Conservation (phyloP, 2,888 invertebrate genomes). For the Cantharis lateralis region DNA sequence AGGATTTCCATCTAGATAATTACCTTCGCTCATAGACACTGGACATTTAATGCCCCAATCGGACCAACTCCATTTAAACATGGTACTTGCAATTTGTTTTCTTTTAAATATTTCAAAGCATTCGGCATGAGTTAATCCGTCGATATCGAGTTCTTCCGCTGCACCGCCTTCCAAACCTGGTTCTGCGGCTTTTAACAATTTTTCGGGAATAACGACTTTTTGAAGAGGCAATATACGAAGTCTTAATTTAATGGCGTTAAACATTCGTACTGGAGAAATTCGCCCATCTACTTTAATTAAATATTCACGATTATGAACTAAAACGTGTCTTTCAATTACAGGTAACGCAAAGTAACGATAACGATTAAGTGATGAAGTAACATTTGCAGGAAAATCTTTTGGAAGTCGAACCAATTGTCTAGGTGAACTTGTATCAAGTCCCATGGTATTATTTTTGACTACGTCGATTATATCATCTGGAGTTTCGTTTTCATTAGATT, state of each 20-base stretch:
- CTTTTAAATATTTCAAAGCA: slow-evolving; percentile 46
- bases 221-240: slow-evolving; percentile 52
- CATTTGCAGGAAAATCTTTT: slow-evolving; percentile 55
- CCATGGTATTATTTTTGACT: slow-evolving; percentile 28
- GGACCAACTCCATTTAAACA: slow-evolving; percentile 59
- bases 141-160: slow-evolving; percentile 35
- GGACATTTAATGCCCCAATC: slow-evolving; percentile 68
- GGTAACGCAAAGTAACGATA: slow-evolving; percentile 57
- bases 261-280: slow-evolving; percentile 56
- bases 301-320: slow-evolving; percentile 60
- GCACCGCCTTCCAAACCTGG: slow-evolving; percentile 37
- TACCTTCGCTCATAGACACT: slow-evolving; percentile 64
- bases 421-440: slow-evolving; percentile 39
- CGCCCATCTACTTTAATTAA: slow-evolving; percentile 66
- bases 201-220: slow-evolving; percentile 48
- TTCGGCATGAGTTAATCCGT: slow-evolving; percentile 43
- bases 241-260: slow-evolving; percentile 57
- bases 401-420: slow-evolving; percentile 60
- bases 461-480: slow-evolving; percentile 45
- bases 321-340: slow-evolving; percentile 59
- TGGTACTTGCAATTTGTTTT: slow-evolving; percentile 43
- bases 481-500: slow-evolving; percentile 43
- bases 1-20: slow-evolving; percentile 57
- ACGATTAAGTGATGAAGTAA: slow-evolving; percentile 58
- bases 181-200: slow-evolving; percentile 37